phyloP scores from a whole-genome alignment of 1,140 invertebrate genomes.

The Drosophila busckii region DNA sequence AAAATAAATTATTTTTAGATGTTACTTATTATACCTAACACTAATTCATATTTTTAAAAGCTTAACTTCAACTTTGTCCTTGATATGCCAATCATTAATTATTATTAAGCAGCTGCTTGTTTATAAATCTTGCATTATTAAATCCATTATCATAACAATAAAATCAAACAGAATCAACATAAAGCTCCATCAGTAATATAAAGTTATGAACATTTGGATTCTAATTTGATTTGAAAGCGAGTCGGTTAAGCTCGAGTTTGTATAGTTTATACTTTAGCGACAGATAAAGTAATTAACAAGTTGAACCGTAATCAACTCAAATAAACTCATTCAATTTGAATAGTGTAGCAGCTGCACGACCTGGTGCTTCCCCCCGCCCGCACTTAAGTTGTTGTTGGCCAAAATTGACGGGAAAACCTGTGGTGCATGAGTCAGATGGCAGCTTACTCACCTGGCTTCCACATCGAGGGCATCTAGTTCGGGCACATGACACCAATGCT shows the following conservation, averaged over 20 bases:
- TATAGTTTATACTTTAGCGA: conserved; percentile 6
- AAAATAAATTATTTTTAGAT: too few species aligned
- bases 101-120: too few species aligned
- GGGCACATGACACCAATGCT: conserved; percentile 88
- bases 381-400: conserved; percentile 1
- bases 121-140: not conserved
- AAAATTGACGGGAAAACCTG: conserved; percentile 29
- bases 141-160: conserved; percentile 14
- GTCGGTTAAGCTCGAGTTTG: too few species aligned
- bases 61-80: too few species aligned
- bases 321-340: conserved; percentile 14
- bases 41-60: too few species aligned
- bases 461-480: conserved; percentile 83
- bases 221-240: conserved; percentile 9
- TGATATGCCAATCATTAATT: not conserved
- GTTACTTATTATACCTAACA: too few species aligned
- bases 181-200: not conserved
- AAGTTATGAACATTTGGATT: conserved; percentile 9
- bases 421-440: not conserved
- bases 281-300: conserved; percentile 1
- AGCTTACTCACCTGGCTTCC: conserved; percentile 83
- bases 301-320: conserved; percentile 12
- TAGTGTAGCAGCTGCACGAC: too few species aligned
- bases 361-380: not conserved
- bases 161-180: conserved; percentile 13